Conservation (phyloP, 1,140 invertebrate species). For the Papilio glaucus region DNA sequence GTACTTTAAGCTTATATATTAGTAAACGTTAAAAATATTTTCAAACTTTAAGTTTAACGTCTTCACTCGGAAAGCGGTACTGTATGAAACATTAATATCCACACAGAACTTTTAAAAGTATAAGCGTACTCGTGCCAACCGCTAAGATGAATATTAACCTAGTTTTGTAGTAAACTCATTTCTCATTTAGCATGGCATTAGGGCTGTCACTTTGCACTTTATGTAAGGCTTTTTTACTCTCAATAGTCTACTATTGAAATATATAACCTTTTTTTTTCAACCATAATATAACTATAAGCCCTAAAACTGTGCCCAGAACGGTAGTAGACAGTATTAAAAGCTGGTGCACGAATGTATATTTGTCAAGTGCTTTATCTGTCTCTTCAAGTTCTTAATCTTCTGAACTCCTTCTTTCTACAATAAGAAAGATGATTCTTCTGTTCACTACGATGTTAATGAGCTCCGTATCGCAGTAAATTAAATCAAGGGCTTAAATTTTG, state of each 20-base stretch:
- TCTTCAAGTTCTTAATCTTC: too few species aligned
- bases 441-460: too few species aligned
- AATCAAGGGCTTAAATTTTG: too few species aligned
- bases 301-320: too few species aligned
- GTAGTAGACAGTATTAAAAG: too few species aligned
- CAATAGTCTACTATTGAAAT: not conserved
- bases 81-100: slow-evolving; percentile 36
- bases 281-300: too few species aligned
- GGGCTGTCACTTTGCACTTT: slow-evolving; percentile 33
- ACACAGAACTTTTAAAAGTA: slow-evolving; percentile 38
- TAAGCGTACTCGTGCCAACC: slow-evolving; percentile 34
- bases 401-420: too few species aligned
- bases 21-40: not conserved
- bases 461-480: too few species aligned
- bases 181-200: slow-evolving; percentile 28
- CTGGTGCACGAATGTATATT: too few species aligned
- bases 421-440: too few species aligned
- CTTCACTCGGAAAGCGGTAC: slow-evolving; percentile 10
- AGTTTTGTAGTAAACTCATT: slow-evolving; percentile 39
- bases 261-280: not conserved
- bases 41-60: slow-evolving; percentile 23
- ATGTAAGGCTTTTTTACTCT: not conserved
- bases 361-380: too few species aligned
- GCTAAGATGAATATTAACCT: slow-evolving; percentile 37
- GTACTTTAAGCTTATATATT: not conserved